Evolutionary conservation across 1,140 invertebrate genomes (phyloP).

Genomic region (Ips nitidus): DNA sequence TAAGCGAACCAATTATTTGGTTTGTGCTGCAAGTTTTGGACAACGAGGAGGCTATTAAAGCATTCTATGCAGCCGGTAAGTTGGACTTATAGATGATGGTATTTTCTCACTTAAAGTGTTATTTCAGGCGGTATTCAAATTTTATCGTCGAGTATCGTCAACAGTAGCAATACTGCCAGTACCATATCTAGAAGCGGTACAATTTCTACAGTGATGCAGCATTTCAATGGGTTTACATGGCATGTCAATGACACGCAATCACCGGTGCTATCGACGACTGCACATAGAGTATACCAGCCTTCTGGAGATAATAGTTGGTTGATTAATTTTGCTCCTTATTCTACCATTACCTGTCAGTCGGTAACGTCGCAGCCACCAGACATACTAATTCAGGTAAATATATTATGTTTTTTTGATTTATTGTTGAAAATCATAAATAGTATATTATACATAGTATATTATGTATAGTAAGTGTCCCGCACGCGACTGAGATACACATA

Average conservation of each 20-base stretch:
- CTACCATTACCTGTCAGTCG: constrained; percentile 60
- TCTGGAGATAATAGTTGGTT: constrained; percentile 63
- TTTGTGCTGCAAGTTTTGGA: constrained; percentile 73
- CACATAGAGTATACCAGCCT: constrained; percentile 60
- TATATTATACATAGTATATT: too few species aligned
- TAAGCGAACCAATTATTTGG: constrained; percentile 76
- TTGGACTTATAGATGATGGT: neutral
- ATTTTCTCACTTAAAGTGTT: neutral
- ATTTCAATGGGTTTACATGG: constrained; percentile 57
- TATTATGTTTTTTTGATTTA: constrained; percentile 1
- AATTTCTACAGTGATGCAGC: constrained; percentile 64
- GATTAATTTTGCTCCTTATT: constrained; percentile 86
- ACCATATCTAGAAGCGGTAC: constrained; percentile 54
- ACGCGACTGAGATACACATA: too few species aligned
- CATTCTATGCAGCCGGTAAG: constrained; percentile 63
- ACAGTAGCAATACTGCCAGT: constrained; percentile 56
- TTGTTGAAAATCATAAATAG: too few species aligned
- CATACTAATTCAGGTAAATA: constrained; percentile 69
- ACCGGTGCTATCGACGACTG: constrained; percentile 56
- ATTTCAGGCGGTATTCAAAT: constrained; percentile 60
- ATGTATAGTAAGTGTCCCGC: too few species aligned
- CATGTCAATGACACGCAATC: constrained; percentile 50
- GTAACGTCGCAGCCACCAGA: constrained; percentile 85
- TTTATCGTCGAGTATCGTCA: constrained; percentile 62
- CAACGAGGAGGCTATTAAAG: constrained; percentile 64